Conservation (phyloP, 2,888 invertebrate genomes). For the Bruchidius siliquastri region DNA sequence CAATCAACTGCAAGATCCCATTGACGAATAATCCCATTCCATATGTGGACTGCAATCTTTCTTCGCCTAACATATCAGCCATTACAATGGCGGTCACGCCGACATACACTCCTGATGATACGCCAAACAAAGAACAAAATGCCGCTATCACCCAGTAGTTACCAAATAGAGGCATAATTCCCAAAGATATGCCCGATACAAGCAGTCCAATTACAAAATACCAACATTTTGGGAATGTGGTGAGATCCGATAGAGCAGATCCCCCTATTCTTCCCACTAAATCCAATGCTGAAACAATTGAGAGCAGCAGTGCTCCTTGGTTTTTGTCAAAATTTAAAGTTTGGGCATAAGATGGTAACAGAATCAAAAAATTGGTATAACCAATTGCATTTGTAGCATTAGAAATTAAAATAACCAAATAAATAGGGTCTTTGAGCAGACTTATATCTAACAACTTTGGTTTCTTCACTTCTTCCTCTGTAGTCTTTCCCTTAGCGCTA, state of each 20-base stretch:
- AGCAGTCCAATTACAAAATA: constrained; percentile 78
- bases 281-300: constrained; percentile 76
- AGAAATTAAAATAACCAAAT: constrained; percentile 75
- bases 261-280: constrained; percentile 80
- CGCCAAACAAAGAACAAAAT: constrained; percentile 72
- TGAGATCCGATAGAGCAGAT: constrained; percentile 75
- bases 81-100: constrained; percentile 84
- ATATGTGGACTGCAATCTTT: constrained; percentile 78
- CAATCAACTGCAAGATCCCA: constrained; percentile 73
- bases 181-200: constrained; percentile 70
- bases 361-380: constrained; percentile 80
- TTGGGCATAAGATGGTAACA: constrained; percentile 73
- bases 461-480: constrained; percentile 37
- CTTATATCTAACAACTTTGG: constrained; percentile 71
- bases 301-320: constrained; percentile 67
- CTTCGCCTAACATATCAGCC: constrained; percentile 82
- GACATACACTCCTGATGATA: constrained; percentile 80
- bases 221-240: constrained; percentile 72
- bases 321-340: constrained; percentile 67
- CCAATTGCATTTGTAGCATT: constrained; percentile 83
- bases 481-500: constrained; percentile 51
- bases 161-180: constrained; percentile 64
- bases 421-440: constrained; percentile 72
- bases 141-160: constrained; percentile 61
- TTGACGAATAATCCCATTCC: constrained; percentile 83